Percentiles rank a stretch among this genome's conserved stretches.
Evolutionary conservation across 2,888 invertebrate genomes (phyloP).

Genomic region (Eupithecia dodoneata): DNA sequence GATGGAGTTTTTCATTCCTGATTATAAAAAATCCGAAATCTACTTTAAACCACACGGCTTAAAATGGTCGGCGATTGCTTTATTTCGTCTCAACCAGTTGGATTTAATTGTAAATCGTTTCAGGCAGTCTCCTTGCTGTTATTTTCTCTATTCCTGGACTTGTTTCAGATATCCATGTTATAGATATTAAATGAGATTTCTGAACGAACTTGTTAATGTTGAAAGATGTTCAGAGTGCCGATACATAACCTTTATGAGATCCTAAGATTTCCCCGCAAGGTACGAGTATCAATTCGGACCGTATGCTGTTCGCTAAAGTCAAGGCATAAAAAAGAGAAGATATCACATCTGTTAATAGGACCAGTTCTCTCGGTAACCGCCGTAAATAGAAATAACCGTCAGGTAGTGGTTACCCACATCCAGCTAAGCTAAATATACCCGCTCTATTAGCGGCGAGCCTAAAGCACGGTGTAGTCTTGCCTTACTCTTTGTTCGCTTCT

Average conservation of each 20-base stretch:
- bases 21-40: too few species aligned
- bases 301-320: not conserved
- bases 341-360: not conserved
- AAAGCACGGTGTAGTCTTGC: not conserved
- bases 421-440: slow-evolving; percentile 60
- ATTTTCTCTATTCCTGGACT: not conserved
- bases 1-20: not conserved
- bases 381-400: slow-evolving; percentile 27
- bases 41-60: too few species aligned
- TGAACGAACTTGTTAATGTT: not conserved
- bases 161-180: not conserved
- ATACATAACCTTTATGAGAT: not conserved
- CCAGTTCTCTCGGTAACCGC: slow-evolving; percentile 8
- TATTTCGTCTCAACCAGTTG: too few species aligned
- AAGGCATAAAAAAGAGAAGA: not conserved
- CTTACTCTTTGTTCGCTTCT: not conserved
- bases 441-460: slow-evolving; percentile 1
- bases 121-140: not conserved
- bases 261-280: not conserved
- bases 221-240: not conserved
- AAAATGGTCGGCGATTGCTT: not conserved
- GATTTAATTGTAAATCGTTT: too few species aligned
- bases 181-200: too few species aligned
- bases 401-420: slow-evolving; percentile 61
- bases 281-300: not conserved